A percentile compares a stretch with the other conserved stretches of the same genome.
These are phyloP conservation scores for Anorthoa munda DNA, from an alignment of 2,888 invertebrate species.

Conservation along the genomic window DNA sequence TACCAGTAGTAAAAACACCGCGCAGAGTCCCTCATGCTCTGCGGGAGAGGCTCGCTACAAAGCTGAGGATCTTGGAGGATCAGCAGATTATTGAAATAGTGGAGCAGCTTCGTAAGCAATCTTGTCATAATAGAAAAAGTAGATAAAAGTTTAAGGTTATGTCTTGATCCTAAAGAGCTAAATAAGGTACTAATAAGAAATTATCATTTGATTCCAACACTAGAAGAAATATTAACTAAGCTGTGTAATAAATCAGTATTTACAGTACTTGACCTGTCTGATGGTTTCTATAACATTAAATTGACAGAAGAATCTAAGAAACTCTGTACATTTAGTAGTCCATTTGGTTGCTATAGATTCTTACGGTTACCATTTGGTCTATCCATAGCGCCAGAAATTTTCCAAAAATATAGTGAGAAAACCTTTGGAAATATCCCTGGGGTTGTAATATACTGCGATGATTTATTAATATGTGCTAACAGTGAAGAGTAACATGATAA, in stretches of 20 bases:
- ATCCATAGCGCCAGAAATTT: slow-evolving; percentile 67
- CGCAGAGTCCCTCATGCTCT: too few species aligned
- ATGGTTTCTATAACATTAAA: slow-evolving; percentile 51
- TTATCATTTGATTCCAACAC: slow-evolving; percentile 30
- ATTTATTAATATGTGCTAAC: too few species aligned
- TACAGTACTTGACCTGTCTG: slow-evolving; percentile 55
- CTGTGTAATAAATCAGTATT: slow-evolving; percentile 51
- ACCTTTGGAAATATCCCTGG: slow-evolving; percentile 73
- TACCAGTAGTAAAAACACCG: too few species aligned
- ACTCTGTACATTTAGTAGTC: neutral
- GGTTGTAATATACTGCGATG: slow-evolving; percentile 66
- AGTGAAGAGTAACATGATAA: too few species aligned
- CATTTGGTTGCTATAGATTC: slow-evolving; percentile 56
- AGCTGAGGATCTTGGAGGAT: too few species aligned
- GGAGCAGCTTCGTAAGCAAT: too few species aligned
- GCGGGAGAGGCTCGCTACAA: too few species aligned
- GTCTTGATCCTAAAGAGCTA: slow-evolving; percentile 56
- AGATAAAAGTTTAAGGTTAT: slow-evolving; percentile 11
- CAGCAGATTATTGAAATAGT: too few species aligned
- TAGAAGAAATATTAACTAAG: slow-evolving; percentile 45
- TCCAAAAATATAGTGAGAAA: slow-evolving; percentile 67
- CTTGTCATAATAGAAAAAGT: too few species aligned
- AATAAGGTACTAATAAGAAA: slow-evolving; percentile 46
- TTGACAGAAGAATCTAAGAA: slow-evolving; percentile 40
- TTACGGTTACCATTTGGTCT: slow-evolving; percentile 73